Evolutionary conservation across 2,797 vertebrate species (phyloP).

Genomic region (Karalla daura): DNA sequence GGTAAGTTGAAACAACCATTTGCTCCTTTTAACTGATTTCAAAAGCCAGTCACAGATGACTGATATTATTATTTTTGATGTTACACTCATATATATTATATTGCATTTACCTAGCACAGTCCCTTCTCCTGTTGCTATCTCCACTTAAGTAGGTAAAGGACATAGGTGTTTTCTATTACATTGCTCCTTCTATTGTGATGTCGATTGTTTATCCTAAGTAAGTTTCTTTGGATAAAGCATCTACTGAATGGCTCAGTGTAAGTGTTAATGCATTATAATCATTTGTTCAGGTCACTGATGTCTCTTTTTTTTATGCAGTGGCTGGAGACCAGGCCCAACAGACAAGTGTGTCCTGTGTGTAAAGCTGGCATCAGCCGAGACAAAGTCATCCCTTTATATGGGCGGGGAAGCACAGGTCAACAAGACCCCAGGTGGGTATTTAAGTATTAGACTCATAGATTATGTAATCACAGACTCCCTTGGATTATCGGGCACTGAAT

Average conservation of each 20-base stretch:
- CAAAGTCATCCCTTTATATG: constrained; percentile 98
- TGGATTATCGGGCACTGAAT: neutral
- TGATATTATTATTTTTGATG: too few species aligned
- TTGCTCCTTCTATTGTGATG: too few species aligned
- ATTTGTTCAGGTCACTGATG: neutral
- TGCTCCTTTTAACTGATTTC: constrained; percentile 48
- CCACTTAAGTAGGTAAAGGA: too few species aligned
- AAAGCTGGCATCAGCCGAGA: constrained; percentile 98
- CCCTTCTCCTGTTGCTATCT: too few species aligned
- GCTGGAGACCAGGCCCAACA: constrained; percentile 96
- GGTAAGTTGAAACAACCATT: constrained; percentile 80
- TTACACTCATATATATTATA: too few species aligned
- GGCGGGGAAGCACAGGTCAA: constrained; percentile 95
- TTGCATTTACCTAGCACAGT: too few species aligned
- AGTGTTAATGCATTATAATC: neutral
- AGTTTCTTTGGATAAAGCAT: too few species aligned
- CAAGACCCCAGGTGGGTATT: constrained; percentile 93
- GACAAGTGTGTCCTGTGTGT: constrained; percentile 98
- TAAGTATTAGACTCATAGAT: neutral
- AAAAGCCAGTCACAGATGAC: too few species aligned
- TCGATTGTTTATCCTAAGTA: too few species aligned
- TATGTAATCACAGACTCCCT: neutral
- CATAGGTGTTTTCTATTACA: too few species aligned
- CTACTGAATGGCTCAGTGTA: too few species aligned
- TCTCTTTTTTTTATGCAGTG: constrained; percentile 81